phyloP scores from a whole-genome alignment of 2,797 vertebrate species.

The Glyptemys insculpta region DNA sequence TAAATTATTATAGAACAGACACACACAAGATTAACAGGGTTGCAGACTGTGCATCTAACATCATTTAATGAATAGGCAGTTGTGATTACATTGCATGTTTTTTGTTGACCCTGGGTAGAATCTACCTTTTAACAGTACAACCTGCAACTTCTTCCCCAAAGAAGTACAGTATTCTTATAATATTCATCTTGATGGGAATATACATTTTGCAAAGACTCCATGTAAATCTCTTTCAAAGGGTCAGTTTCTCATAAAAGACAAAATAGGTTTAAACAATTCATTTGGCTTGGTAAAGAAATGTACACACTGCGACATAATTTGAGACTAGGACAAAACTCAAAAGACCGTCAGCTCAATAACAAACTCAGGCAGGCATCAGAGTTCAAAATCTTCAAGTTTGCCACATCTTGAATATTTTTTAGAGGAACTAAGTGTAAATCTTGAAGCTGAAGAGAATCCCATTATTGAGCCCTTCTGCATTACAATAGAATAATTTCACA shows the following conservation, averaged over 20 bases:
- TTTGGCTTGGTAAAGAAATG: not conserved
- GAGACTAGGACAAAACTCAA: not conserved
- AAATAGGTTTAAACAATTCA: not conserved
- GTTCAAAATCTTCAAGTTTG: not conserved
- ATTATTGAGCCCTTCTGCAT: not conserved
- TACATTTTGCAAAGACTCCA: not conserved
- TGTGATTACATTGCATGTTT: not conserved
- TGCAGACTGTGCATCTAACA: not conserved
- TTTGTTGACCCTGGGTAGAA: not conserved
- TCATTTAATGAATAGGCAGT: not conserved
- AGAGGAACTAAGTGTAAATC: not conserved
- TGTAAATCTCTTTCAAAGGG: not conserved
- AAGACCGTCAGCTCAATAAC: not conserved
- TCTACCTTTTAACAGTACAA: not conserved
- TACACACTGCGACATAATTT: not conserved
- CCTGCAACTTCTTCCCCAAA: not conserved
- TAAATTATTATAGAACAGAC: not conserved
- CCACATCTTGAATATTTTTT: not conserved
- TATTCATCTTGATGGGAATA: not conserved
- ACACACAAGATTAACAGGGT: conserved; percentile 3
- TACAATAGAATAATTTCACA: not conserved
- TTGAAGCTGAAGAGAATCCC: not conserved
- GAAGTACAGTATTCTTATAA: not conserved
- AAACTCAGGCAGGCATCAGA: not conserved
- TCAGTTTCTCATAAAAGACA: not conserved